Evolutionary conservation across 2,797 vertebrate genomes (phyloP).

Genomic region (Gallirallus australis): DNA sequence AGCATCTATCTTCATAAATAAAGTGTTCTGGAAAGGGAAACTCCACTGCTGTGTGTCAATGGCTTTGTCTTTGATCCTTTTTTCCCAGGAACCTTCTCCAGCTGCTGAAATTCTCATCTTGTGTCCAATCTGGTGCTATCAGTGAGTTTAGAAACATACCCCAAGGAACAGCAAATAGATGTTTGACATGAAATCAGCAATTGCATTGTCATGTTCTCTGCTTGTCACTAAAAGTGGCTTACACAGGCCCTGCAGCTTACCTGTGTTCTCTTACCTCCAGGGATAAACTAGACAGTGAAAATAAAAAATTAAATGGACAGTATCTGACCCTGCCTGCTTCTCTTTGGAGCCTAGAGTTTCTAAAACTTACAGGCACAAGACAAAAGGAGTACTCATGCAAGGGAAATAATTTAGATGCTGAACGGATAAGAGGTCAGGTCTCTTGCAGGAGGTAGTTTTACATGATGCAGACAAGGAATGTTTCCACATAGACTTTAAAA

Average conservation of each 20-base stretch:
- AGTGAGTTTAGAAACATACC: not conserved
- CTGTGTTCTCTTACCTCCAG: not conserved
- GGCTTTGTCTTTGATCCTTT: not conserved
- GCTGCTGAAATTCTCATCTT: not conserved
- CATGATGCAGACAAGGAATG: not conserved
- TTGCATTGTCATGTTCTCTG: not conserved
- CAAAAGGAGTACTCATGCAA: not conserved
- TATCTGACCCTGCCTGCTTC: not conserved
- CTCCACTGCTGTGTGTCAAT: not conserved
- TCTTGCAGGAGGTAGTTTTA: not conserved
- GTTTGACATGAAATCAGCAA: not conserved
- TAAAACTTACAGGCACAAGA: not conserved
- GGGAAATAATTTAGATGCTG: not conserved
- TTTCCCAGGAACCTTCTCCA: not conserved
- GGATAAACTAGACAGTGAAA: not conserved
- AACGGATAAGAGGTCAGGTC: not conserved
- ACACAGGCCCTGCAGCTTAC: not conserved
- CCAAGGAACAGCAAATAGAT: not conserved
- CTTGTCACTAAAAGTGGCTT: not conserved
- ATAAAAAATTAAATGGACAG: not conserved
- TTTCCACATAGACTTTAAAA: not conserved
- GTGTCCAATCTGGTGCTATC: not conserved
- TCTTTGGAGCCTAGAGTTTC: not conserved
- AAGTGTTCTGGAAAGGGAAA: not conserved
- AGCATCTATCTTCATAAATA: not conserved